Evolutionary conservation across 2,113 vertebrate species (phyloP).

Genomic region (Ia io): DNA sequence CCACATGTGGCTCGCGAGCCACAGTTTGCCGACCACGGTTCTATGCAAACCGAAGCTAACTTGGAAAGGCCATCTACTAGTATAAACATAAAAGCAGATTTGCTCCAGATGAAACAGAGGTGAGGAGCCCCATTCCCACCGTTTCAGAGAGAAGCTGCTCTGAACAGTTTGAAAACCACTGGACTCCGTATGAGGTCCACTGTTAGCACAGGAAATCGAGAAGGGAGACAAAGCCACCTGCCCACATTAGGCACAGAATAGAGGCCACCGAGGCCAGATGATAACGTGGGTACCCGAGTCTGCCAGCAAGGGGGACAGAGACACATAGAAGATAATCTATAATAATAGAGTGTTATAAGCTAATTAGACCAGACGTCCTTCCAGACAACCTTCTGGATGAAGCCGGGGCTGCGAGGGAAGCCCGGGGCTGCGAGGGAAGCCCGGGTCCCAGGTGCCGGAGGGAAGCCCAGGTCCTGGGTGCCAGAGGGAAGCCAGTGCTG

Average conservation of each 20-base stretch:
- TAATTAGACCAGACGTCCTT: too few relatives aligned
- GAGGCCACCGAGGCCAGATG: neutral
- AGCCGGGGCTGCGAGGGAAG: too few relatives aligned
- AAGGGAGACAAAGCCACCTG: neutral
- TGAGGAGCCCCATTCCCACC: neutral
- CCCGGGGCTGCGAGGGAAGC: too few relatives aligned
- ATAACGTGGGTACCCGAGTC: neutral
- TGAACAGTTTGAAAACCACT: neutral
- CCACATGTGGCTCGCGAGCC: too few relatives aligned
- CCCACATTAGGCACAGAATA: neutral
- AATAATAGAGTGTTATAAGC: too few relatives aligned
- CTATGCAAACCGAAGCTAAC: neutral
- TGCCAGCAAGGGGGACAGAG: neutral
- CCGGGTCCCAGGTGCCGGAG: too few relatives aligned
- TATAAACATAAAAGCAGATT: neutral
- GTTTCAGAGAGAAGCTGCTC: neutral
- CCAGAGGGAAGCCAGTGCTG: too few relatives aligned
- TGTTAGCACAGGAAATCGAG: neutral
- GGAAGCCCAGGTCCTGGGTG: too few relatives aligned
- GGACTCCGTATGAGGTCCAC: neutral
- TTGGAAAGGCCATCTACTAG: neutral
- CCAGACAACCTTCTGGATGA: too few relatives aligned
- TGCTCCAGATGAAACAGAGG: neutral
- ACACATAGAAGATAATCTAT: neutral
- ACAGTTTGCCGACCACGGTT: neutral